Evolutionary conservation across 2,797 vertebrate species (phyloP), one percentile per base, ranked within the genome.

Genomic region (Spinus pinus): DNA sequence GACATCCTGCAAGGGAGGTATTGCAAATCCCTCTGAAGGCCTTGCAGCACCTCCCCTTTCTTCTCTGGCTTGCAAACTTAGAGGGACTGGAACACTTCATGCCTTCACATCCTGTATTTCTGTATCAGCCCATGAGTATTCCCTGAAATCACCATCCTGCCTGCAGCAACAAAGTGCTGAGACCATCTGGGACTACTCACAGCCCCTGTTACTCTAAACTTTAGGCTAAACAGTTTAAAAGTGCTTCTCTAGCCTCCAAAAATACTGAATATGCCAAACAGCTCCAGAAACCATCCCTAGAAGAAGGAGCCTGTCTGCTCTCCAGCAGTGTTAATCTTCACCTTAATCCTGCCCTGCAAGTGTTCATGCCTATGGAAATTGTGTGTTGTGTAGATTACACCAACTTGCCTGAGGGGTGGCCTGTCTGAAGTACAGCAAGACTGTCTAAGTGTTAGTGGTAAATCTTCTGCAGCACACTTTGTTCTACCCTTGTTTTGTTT

Each of bases 341-440:
- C 62, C 75, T 72, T 77, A 94, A 93, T 86, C 88, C 80, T 78
- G 54, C 83, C 57, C 53, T 86, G 60, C 81, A 53, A 96, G 81
- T 67, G 33, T 67, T 94, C 85, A 83, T 82, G 88, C 69, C 89
- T 83, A 90, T 84, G 82, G 84, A 95, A 93, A 91, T 90, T 33
- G n/a, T 0, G 0, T 37, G 57, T 23, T 93, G 33, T 67, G 61
- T 25, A 75, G 91, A 84, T 94, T 90, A 86, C 80, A 89, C n/a
- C 88, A 71, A 88, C n/a, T 65, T 86, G 93, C 89, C 80, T 42
- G 33, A 82, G 85, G 89, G 28, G 23, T 37, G 66, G 18, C 64
- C 46, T 93, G 65, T 79, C 46, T 92, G 70, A 90, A 79, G 70
- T 54, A 82, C 30, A 81, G 54, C 8, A 87, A 82, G 74, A 16